A percentile compares a stretch with the other conserved stretches of the same genome.
phyloP scores from a whole-genome alignment of 2,888 invertebrate species.

The Coronaproctus castanopsis region DNA sequence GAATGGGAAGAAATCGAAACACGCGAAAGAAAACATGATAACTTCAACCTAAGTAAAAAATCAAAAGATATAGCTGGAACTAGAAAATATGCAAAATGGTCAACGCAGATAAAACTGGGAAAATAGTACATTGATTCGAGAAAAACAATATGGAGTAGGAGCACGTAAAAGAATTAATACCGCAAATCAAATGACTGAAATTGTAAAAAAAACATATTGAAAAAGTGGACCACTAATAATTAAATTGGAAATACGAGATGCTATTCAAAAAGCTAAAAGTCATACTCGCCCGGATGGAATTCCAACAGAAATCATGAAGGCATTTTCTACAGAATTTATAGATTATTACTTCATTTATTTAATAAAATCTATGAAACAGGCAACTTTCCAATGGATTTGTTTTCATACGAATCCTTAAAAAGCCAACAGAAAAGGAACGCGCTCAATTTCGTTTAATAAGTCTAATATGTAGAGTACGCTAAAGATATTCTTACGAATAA shows the following conservation, averaged over 20 bases:
- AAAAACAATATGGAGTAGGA: not conserved
- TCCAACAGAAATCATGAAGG: not conserved
- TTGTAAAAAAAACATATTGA: not conserved
- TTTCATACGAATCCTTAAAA: not conserved
- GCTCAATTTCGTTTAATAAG: not conserved
- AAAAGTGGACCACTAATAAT: not conserved
- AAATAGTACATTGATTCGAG: not conserved
- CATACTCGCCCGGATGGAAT: not conserved
- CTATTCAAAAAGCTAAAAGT: not conserved
- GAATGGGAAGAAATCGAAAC: not conserved
- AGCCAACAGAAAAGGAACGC: not conserved
- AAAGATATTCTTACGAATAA: not conserved
- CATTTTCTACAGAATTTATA: not conserved
- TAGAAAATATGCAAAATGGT: not conserved
- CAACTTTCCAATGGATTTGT: not conserved
- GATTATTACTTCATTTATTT: not conserved
- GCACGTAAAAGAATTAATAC: not conserved
- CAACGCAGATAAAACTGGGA: not conserved
- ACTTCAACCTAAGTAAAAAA: not conserved
- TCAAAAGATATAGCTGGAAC: not conserved
- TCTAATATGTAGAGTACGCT: not conserved
- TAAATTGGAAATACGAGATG: not conserved
- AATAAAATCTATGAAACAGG: not conserved
- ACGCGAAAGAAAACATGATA: not conserved
- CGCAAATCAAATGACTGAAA: not conserved